Base-by-base conservation (phyloP, 2,888 invertebrate genomes). In the Flexamia atlantica region DNA sequence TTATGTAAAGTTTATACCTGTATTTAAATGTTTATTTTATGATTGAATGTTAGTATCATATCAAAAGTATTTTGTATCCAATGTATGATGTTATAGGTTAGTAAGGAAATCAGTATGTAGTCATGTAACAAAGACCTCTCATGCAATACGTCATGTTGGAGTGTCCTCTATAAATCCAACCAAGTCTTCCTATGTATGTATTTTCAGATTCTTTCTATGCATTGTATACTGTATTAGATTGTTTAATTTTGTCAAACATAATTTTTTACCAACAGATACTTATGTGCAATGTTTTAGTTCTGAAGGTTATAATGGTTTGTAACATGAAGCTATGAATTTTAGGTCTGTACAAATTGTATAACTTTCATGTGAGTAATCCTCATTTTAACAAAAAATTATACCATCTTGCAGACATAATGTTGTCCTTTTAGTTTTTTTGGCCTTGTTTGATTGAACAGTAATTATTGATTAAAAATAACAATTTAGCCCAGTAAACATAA, bases 131-230 rank as follows among this genome's bases (percentile, higher is more conserved):
- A 7, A 53, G 53, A 10, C 53, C 17, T 53, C 23, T 4, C 53
- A 12, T 53, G 53, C 53, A 53, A 53, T 53, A 53, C 7, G 23
- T 5, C 20, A 53, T 4, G 7, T 46, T 9, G 5, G 5, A 9
- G 12, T 40, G 12, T 40, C 12, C 7, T 12, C 46, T 46, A 3
- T 46, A 17, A 17, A 17, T 46, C 46, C 23, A 57, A 57, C 20
- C 23, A 7, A 20, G 57, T 57, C 57, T 57, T 57, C 57, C 57
- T 57, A 57, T 57, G 20, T 46, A 46, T 46, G 46, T 46, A 57
- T 20, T 23, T 57, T 23, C 2, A 57, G 7, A 25, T 57, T 5
- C 3, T 20, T 57, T 57, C 57, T 57, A 57, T 12, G 23, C 2
- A 57, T 7, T 57, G 3, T 57, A 23, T 57, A 20, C 46, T 9